These are phyloP conservation scores for Lanius ludovicianus DNA, from an alignment of 2,113 vertebrate genomes.

Conservation along the genomic window DNA sequence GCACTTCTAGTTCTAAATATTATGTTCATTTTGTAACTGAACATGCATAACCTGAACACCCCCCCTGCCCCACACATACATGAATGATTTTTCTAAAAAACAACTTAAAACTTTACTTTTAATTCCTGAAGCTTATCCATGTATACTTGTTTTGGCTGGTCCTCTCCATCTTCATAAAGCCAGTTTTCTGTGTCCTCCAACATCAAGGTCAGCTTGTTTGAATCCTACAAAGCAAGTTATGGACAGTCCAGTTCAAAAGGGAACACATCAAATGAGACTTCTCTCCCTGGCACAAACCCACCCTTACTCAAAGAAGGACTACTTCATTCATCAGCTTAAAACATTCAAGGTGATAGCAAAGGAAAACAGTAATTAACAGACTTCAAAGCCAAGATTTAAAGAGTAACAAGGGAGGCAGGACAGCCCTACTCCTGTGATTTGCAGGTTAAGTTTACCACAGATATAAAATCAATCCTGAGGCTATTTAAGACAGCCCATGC, in stretches of 20 bases:
- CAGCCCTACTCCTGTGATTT: background rate
- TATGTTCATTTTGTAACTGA: background rate
- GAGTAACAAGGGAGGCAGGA: background rate
- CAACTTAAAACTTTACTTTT: slow-evolving; percentile 74
- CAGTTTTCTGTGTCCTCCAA: slow-evolving; percentile 93
- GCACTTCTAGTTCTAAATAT: background rate
- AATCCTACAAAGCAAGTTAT: slow-evolving; percentile 65
- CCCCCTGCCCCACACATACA: background rate
- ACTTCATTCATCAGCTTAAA: background rate
- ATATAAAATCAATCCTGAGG: background rate
- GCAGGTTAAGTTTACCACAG: background rate
- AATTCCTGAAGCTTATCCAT: slow-evolving; percentile 90
- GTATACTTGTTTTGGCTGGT: slow-evolving; percentile 93
- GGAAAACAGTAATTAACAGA: background rate
- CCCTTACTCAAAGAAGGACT: background rate
- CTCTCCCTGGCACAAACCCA: background rate
- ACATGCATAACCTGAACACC: background rate
- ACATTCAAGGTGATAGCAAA: background rate
- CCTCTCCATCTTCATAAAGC: slow-evolving; percentile 95
- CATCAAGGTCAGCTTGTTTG: slow-evolving; percentile 81
- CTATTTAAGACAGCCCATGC: background rate
- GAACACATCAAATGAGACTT: background rate
- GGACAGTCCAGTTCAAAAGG: background rate
- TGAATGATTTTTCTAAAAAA: fast-evolving
- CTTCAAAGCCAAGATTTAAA: background rate